Conservation (phyloP, 2,797 vertebrate species). For the Falco biarmicus region DNA sequence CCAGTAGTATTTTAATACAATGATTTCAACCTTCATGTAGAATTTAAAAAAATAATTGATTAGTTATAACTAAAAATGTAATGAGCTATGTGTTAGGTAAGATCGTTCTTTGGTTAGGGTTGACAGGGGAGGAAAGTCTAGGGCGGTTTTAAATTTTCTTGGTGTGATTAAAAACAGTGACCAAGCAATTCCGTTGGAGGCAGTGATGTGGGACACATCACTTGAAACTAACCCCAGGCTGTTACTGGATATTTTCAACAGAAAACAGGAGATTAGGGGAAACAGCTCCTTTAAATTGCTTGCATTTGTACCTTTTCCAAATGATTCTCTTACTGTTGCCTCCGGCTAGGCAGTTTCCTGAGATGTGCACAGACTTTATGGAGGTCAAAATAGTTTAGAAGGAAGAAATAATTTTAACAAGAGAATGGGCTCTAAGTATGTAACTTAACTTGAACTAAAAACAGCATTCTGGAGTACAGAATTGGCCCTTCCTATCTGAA, state of each 20-base stretch:
- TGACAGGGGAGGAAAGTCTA: background rate
- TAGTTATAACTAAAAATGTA: background rate
- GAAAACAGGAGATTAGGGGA: background rate
- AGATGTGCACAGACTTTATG: background rate
- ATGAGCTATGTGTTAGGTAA: background rate
- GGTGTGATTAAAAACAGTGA: conserved; percentile 41
- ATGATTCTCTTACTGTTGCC: background rate
- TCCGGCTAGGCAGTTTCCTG: background rate
- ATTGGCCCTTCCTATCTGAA: background rate
- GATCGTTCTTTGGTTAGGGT: background rate
- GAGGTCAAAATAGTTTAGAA: conserved; percentile 34
- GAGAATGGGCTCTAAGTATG: background rate
- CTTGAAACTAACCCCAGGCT: background rate
- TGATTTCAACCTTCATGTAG: background rate
- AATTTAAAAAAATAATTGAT: background rate
- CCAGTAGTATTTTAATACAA: background rate
- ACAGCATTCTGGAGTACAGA: background rate
- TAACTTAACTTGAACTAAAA: conserved; percentile 13
- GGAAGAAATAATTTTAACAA: conserved; percentile 34
- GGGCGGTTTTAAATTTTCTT: background rate
- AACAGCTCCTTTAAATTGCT: background rate
- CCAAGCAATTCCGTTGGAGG: background rate
- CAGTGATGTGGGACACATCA: background rate
- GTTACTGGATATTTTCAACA: background rate
- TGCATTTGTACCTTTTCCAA: background rate